Evolutionary conservation across 2,113 vertebrate genomes (phyloP), one percentile per base, ranked within the genome.

Genomic region (Scartelaos histophorus): DNA sequence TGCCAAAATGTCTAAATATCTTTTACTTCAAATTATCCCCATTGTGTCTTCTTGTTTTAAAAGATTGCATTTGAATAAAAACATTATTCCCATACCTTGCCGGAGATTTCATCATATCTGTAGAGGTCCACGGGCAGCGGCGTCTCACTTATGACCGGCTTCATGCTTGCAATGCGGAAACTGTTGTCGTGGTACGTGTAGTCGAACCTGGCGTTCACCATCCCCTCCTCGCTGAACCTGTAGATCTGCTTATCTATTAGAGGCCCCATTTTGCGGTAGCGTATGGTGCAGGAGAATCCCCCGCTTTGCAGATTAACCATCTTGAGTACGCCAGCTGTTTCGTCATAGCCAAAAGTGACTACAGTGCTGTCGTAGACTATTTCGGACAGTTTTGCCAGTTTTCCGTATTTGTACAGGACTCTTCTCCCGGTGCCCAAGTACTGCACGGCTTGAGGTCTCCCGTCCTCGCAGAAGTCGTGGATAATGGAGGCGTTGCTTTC

Each of bases 121-220:
- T 99, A 99, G 56, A 99, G 94, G 87, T 99, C 98, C 5, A 99
- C 97, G 0, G 98, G 98, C 61, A 99, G 95, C 2, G 98, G 98
- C 0, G 96, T 99, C 91, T 99, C 98, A 7, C 97, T 99, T 83
- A 99, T 99, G 76, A 99, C 95, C 0, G 97, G 96, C 76, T 99
- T 99, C 94, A 99, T 96, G 91, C 97, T 99, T 15, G 98, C 97
- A 0, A 99, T 98, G 12, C 98, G 95, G 90, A 99, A 99, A 87
- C 97, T 99, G 86, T 98, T 99, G 88, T 99, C 98, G 0, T 99
- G 97, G 75, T 99, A 99, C 0, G 97, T 98, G 83, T 99, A 99
- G 89, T 99, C 98, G 1, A 99, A 99, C 75, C 98, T 93, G 0
- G 97, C 98, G 3, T 99, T 99, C 77, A 99, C 97, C 98, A 99